Base-by-base conservation (phyloP, 2,797 vertebrate genomes). In the Mareca strepera region DNA sequence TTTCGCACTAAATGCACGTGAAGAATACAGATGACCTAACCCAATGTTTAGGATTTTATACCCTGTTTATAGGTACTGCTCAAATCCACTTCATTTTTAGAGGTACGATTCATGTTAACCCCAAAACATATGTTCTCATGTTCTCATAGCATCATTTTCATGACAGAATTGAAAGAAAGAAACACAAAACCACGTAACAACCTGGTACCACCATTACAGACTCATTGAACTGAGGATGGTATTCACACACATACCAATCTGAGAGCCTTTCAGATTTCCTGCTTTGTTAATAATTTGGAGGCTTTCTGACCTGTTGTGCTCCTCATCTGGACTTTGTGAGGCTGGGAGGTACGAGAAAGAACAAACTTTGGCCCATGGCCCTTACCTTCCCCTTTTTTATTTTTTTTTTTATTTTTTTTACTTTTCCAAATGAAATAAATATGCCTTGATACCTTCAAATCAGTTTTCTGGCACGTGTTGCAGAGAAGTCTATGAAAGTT, bases 341-440 rank as follows among this genome's bases (percentile, higher is more conserved):
- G 14, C 37, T 39, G 52, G 12, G 33, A 91, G 35, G 39, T 35
- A 58, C 2, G 16, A 86, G 12, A 28, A 79, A 70, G 52, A 90
- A 52, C 25, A 76, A 91, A 77, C n/a, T 52, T 58, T 29, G 69
- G 44, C 39, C 22, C 18, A 5, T 35, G 20, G 46, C 29, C 28
- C 69, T 88, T 12, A 82, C 67, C 37, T 11, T 74, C 46, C 20
- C 46, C 63, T 26, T 53, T 22, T 46, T 46, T 46, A 6, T 46
- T 46, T 46, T 22, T 12, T 48, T 7, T 48, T 13, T 48, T 48
- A 41, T 43, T 23, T 25, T 48, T 43, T 33, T 41, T 39, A 72
- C 48, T 91, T 79, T 78, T 75, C 35, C 66, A 78, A 67, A 91
- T 35, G 5, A 75, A 91, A 88, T n/a, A 74, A 74, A 86, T 37